A percentile compares a stretch with the other conserved stretches of the same genome.
Evolutionary conservation across 2,797 vertebrate genomes (phyloP).

Genomic region (Cyclura pinguis): DNA sequence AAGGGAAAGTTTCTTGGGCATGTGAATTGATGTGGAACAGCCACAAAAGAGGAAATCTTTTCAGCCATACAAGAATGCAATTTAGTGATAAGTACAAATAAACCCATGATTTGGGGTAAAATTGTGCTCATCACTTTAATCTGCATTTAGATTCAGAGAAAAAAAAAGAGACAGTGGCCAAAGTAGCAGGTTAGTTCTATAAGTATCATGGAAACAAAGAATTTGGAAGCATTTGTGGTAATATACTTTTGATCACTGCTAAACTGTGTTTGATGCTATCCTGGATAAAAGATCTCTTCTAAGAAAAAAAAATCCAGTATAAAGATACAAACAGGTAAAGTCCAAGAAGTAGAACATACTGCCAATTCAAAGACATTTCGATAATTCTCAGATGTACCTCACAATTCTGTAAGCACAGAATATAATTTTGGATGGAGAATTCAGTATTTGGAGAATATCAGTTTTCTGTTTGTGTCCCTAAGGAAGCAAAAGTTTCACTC

Average conservation of each 20-base stretch:
- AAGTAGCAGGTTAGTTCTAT: conserved; percentile 50
- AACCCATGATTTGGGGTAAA: neutral
- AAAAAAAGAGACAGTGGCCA: conserved; percentile 38
- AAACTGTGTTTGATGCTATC: conserved; percentile 34
- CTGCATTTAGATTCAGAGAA: conserved; percentile 28
- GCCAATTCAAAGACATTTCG: conserved; percentile 4
- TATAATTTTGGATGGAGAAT: neutral
- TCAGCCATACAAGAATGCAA: conserved; percentile 21
- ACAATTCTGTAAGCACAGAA: neutral
- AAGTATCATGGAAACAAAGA: conserved; percentile 29
- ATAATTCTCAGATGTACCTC: neutral
- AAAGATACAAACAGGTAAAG: conserved; percentile 28
- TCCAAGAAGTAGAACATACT: conserved; percentile 23
- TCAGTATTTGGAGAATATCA: neutral
- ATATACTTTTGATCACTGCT: conserved; percentile 31
- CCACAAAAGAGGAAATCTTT: neutral
- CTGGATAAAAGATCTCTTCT: conserved; percentile 34
- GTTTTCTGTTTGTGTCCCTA: neutral
- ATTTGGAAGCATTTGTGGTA: conserved; percentile 29
- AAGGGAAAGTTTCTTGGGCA: conserved; percentile 8
- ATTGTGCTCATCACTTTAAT: conserved; percentile 32
- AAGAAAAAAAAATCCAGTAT: conserved; percentile 22
- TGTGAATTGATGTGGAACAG: neutral
- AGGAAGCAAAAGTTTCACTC: neutral
- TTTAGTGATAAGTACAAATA: neutral